A percentile compares a stretch with the other conserved stretches of the same genome.
Conservation (phyloP, 1,140 invertebrate species). For the Zaprionus capensis region DNA sequence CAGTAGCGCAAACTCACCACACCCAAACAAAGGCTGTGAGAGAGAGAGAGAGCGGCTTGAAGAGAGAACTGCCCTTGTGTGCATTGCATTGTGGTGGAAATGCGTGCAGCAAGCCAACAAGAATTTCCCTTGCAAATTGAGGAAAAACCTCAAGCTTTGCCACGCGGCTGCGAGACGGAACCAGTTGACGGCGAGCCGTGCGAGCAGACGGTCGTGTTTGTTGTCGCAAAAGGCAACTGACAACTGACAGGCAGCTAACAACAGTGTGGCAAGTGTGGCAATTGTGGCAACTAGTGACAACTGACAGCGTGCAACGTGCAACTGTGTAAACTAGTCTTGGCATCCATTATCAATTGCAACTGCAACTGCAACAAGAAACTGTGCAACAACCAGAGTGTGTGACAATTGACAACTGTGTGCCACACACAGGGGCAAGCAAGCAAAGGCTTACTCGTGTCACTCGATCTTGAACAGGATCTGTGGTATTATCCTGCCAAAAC, state of each 20-base stretch:
- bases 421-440: not conserved
- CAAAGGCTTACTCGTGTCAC: not conserved
- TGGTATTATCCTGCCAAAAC: constrained; percentile 55
- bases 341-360: constrained; percentile 6
- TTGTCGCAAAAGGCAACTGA: constrained; percentile 45
- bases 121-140: constrained; percentile 25
- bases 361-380: constrained; percentile 20
- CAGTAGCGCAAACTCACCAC: constrained; percentile 66
- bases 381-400: constrained; percentile 1
- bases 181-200: constrained; percentile 82
- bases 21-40: constrained; percentile 36
- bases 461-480: constrained; percentile 35
- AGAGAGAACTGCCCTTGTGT: constrained; percentile 47
- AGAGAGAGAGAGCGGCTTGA: not conserved
- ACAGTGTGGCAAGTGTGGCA: not conserved
- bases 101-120: constrained; percentile 7
- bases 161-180: constrained; percentile 62
- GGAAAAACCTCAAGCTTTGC: constrained; percentile 12
- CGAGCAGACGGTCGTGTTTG: constrained; percentile 82
- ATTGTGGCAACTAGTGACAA: not conserved
- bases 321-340: not conserved
- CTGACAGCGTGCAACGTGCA: not conserved
- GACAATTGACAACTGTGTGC: not conserved
- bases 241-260: constrained; percentile 17
- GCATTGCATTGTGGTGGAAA: constrained; percentile 41